Base-by-base conservation (phyloP, 2,797 vertebrate genomes). In the Pampus argenteus region DNA sequence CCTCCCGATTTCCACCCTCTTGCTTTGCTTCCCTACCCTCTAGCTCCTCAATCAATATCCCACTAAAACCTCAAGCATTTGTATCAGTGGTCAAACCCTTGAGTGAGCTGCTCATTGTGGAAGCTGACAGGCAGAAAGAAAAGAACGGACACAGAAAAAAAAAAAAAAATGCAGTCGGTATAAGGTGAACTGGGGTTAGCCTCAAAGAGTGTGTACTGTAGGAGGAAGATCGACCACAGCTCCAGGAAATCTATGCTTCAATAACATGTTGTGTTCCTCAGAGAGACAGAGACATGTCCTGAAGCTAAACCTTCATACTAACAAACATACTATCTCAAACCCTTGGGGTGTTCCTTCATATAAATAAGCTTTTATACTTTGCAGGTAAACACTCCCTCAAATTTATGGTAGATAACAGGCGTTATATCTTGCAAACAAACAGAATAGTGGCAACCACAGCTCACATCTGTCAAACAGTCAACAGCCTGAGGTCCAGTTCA, bases 11-110 rank as follows among this genome's bases (percentile, higher is more conserved):
- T 68, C 49, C 36, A 55, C n/a, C 17, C 55, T 59, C 52, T 29
- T 1, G 1, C 25, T 63, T 60, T 17, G 17, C 49, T 51, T 67
- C 67, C 60, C 59, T 49, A 69, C 64, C 68, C 76, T 73, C 66
- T 48, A 47, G 50, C 71, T 81, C 63, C 68, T 77, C 69, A 68
- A 86, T 89, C 82, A 67, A 86, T 88, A 82, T 62, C 67, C 71
- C 5, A 15, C 66, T 44, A 78, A 83, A 78, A 79, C 74, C 68
- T 71, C 66, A 48, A 79, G 73, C 50, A 52, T 80, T 84, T 68
- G 10, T 61, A 79, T 81, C 73, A 81, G 73, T 31, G 82, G 81
- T 83, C 79, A 79, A 71, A 76, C 60, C 84, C 73, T 74, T 18
- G 52, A 79, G 58, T 71, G 78, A 81, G 76, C 66, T 66, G 79